Conservation (phyloP, 2,797 vertebrate species). For the Buphagus erythrorhynchus region DNA sequence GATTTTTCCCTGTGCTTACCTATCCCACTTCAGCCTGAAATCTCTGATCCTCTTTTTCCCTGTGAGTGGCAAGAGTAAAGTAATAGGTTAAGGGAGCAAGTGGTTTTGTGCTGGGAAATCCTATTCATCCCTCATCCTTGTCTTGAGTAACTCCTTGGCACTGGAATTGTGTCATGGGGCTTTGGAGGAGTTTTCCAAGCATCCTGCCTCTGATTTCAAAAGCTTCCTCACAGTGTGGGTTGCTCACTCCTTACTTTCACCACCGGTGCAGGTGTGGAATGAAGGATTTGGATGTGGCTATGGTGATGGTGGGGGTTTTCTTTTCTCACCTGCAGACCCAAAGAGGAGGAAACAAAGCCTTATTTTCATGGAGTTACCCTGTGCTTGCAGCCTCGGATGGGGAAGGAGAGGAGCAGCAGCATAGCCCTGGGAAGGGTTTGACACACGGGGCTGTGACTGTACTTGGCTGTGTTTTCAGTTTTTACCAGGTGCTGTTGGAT, state of each 20-base stretch:
- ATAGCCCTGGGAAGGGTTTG: background rate
- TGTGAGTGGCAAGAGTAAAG: background rate
- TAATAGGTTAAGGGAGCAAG: background rate
- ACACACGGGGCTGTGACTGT: background rate
- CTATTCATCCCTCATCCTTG: background rate
- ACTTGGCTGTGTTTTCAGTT: background rate
- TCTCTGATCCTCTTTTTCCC: background rate
- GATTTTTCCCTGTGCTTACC: rapidly evolving
- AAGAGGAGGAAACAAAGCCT: background rate
- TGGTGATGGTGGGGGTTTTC: background rate
- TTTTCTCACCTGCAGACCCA: background rate
- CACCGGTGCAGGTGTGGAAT: rapidly evolving
- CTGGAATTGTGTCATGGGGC: background rate
- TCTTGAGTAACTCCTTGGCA: background rate
- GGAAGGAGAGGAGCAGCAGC: background rate
- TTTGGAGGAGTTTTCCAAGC: background rate
- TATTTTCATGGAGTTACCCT: background rate
- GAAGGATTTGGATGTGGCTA: background rate
- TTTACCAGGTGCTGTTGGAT: background rate
- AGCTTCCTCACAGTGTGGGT: background rate
- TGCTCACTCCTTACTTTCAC: background rate
- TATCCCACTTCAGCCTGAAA: background rate
- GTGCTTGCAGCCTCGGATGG: background rate
- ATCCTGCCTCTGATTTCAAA: background rate
- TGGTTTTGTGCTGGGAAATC: background rate